These are phyloP conservation scores for Lymantria monacha DNA, from an alignment of 2,888 invertebrate genomes.

Conservation along the genomic window DNA sequence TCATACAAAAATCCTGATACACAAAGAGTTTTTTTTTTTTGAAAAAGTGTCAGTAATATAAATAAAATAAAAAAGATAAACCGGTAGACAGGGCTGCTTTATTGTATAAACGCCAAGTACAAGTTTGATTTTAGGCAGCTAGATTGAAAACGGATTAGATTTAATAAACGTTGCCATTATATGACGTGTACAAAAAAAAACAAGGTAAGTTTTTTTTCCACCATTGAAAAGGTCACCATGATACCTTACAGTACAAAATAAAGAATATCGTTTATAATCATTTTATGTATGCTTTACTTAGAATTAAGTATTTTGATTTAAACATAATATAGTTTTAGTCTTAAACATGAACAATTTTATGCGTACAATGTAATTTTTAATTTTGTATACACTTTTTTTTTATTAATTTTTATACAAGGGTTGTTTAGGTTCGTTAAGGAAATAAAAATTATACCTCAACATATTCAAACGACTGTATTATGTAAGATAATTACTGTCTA, in stretches of 20 bases:
- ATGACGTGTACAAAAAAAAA: slow-evolving; percentile 41
- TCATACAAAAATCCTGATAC: not conserved
- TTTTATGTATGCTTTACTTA: slow-evolving; percentile 78
- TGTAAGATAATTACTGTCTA: slow-evolving; percentile 48
- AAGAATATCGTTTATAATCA: slow-evolving; percentile 67
- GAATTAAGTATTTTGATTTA: slow-evolving; percentile 41
- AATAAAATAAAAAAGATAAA: not conserved
- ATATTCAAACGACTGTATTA: slow-evolving; percentile 55
- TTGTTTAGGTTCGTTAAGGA: slow-evolving; percentile 58
- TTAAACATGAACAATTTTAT: slow-evolving; percentile 51
- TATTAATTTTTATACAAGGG: slow-evolving; percentile 49
- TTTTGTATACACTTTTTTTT: slow-evolving; percentile 49
- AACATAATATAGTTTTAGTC: slow-evolving; percentile 42
- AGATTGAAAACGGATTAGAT: slow-evolving; percentile 33
- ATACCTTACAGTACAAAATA: slow-evolving; percentile 79
- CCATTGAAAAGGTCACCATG: slow-evolving; percentile 17
- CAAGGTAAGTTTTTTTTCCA: slow-evolving; percentile 9
- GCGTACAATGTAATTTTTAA: slow-evolving; percentile 58
- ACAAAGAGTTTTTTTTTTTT: not conserved
- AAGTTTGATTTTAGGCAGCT: slow-evolving; percentile 45
- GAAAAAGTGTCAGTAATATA: not conserved
- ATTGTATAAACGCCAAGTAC: slow-evolving; percentile 36
- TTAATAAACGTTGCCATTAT: slow-evolving; percentile 45
- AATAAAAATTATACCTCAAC: slow-evolving; percentile 63
- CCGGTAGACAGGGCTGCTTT: slow-evolving; percentile 11